Conservation (phyloP, 2,888 invertebrate species). For the Cheilosia variabilis region DNA sequence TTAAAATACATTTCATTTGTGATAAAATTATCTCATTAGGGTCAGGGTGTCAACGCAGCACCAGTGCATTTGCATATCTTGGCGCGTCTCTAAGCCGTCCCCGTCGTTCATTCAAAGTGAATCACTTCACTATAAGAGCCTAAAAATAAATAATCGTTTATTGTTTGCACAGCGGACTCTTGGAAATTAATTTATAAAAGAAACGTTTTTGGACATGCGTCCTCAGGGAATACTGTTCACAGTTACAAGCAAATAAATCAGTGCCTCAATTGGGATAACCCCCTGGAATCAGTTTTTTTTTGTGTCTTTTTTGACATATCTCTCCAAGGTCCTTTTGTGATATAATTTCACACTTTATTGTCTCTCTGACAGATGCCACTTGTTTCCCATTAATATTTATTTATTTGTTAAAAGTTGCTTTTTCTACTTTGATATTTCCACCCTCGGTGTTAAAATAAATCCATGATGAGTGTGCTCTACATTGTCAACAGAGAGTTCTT, state of each 20-base stretch:
- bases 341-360: constrained; percentile 81
- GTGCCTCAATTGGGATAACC: constrained; percentile 29
- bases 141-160: constrained; percentile 40
- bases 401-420: constrained; percentile 67
- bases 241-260: constrained; percentile 60
- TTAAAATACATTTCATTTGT: constrained; percentile 2
- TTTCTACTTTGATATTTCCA: constrained; percentile 50
- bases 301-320: constrained; percentile 38
- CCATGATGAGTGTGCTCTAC: constrained; percentile 55
- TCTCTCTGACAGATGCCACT: constrained; percentile 82
- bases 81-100: constrained; percentile 18
- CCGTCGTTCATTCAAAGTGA: constrained; percentile 11
- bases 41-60: constrained; percentile 18
- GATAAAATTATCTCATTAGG: constrained; percentile 39
- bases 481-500: constrained; percentile 43
- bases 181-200: constrained; percentile 35
- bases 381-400: constrained; percentile 78
- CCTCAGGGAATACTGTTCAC: constrained; percentile 36
- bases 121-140: constrained; percentile 30
- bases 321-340: constrained; percentile 68
- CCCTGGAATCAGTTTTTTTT: constrained; percentile 14
- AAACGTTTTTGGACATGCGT: constrained; percentile 48
- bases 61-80: constrained; percentile 33
- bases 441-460: constrained; percentile 47
- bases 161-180: constrained; percentile 23